Evolutionary conservation across 2,113 vertebrate genomes (phyloP).

Genomic region (Pitta sordida): DNA sequence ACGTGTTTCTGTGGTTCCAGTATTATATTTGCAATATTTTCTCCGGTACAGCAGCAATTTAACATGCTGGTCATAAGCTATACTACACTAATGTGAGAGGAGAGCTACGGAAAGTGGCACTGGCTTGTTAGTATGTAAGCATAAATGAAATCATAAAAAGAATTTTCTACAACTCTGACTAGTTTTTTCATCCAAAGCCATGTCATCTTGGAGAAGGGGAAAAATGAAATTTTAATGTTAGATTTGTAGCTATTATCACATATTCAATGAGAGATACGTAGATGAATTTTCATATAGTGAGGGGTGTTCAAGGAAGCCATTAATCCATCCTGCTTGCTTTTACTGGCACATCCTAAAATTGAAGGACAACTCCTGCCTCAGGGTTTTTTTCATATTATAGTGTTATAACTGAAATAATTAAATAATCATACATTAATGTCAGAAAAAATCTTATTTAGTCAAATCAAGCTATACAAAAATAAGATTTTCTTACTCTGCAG

Average conservation of each 20-base stretch:
- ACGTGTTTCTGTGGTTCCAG: neutral
- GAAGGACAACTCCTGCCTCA: neutral
- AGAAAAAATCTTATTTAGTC: neutral
- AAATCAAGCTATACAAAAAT: neutral
- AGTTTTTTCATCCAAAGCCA: neutral
- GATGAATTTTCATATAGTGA: neutral
- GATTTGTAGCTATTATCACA: neutral
- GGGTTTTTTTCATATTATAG: neutral
- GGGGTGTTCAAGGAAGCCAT: neutral
- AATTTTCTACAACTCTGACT: neutral
- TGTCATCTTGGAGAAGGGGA: neutral
- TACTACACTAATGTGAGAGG: neutral
- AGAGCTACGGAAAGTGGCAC: neutral
- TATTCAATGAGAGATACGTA: neutral
- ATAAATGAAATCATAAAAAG: neutral
- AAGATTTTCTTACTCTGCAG: neutral
- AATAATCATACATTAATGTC: neutral
- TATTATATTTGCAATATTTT: neutral
- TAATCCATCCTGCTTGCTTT: neutral
- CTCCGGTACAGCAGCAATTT: neutral
- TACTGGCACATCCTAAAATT: neutral
- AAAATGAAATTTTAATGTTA: constrained; percentile 7
- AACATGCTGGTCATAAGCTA: neutral
- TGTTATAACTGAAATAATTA: neutral
- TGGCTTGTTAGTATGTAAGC: neutral